phyloP scores from a whole-genome alignment of 2,797 vertebrate species.

The Graptemys geographica region DNA sequence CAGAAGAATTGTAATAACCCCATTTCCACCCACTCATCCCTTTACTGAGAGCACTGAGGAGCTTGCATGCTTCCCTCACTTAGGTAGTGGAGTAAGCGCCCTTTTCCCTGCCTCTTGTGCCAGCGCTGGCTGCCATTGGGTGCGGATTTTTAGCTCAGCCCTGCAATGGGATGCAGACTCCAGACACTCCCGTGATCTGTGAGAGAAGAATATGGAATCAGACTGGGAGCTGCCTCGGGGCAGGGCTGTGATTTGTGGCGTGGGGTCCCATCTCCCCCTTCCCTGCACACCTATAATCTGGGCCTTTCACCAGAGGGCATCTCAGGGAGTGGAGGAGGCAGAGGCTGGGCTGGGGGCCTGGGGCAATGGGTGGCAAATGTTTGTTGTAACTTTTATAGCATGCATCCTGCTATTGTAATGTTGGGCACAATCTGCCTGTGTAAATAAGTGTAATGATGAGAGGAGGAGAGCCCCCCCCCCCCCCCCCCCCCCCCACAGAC shows the following conservation, averaged over 20 bases:
- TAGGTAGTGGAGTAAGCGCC: not conserved
- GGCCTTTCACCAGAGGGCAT: not conserved
- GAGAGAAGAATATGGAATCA: not conserved
- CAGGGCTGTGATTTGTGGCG: not conserved
- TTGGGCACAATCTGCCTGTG: fast-evolving
- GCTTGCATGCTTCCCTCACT: not conserved
- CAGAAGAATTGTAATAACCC: not conserved
- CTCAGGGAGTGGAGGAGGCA: not conserved
- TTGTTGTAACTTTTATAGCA: not conserved
- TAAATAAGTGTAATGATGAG: not conserved
- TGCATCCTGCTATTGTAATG: not conserved
- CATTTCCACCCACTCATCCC: too few relatives aligned
- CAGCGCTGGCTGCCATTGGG: not conserved
- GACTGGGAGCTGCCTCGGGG: not conserved
- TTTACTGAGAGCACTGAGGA: not conserved
- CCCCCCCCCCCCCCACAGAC: not conserved
- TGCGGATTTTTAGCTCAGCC: not conserved
- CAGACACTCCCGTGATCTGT: not conserved
- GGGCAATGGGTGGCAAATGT: not conserved
- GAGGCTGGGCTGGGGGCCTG: not conserved
- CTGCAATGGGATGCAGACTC: not conserved
- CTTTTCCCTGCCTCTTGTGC: not conserved
- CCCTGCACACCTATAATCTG: not conserved
- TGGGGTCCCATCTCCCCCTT: not conserved
- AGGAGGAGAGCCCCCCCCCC: not conserved